Evolutionary conservation across 2,888 invertebrate species (phyloP).

Genomic region (Siphonodentalium dalli): DNA sequence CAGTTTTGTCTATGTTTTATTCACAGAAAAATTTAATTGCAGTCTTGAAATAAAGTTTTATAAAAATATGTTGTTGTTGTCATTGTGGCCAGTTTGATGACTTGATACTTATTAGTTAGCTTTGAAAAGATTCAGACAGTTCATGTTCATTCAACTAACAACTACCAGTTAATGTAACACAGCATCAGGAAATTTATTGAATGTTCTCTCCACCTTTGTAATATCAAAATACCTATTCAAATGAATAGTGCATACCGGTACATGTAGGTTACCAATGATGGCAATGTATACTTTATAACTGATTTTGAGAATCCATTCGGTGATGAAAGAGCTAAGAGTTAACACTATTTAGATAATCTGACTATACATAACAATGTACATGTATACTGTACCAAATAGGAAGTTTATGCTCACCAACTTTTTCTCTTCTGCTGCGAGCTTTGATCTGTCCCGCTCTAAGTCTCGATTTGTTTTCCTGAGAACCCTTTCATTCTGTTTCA

Average conservation of each 20-base stretch:
- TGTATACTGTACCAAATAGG: no score
- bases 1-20: no score
- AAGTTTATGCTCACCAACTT: slow-evolving; percentile 80
- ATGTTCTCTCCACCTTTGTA: no score
- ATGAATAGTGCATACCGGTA: not conserved
- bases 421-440: slow-evolving; percentile 87
- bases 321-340: not conserved
- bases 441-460: slow-evolving; percentile 81
- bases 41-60: no score
- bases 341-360: not conserved
- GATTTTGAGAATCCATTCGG: not conserved
- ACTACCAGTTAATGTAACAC: no score
- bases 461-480: slow-evolving; percentile 83
- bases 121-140: no score
- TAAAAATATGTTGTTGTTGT: no score
- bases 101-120: no score
- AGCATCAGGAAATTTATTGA: no score
- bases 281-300: not conserved
- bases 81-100: no score
- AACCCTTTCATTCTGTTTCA: slow-evolving; percentile 81
- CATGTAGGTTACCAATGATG: not conserved
- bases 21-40: no score
- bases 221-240: not conserved
- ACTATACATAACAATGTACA: not conserved
- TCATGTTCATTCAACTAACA: no score